Evolutionary conservation across 2,113 vertebrate species (phyloP).

Genomic region (Gorsachius goisagi): DNA sequence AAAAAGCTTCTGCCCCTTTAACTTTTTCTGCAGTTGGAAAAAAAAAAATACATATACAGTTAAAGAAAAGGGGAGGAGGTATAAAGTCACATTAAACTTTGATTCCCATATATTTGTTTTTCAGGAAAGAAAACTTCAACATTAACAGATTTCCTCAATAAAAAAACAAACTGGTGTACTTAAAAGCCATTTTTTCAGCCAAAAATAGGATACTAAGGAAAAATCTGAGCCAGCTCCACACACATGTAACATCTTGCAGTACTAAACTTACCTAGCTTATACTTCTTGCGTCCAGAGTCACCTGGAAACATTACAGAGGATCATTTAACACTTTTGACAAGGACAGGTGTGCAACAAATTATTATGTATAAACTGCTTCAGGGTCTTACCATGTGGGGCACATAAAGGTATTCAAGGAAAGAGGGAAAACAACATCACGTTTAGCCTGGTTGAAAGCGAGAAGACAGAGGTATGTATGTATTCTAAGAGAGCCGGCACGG

Average conservation of each 20-base stretch:
- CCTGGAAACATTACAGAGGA: conserved; percentile 29
- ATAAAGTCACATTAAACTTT: conserved; percentile 12
- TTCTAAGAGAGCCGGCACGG: neutral
- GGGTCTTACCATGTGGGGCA: conserved; percentile 26
- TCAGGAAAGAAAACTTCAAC: neutral
- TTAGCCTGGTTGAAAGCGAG: neutral
- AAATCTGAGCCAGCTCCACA: conserved; percentile 10
- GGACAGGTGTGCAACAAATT: conserved; percentile 44
- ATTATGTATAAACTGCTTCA: conserved; percentile 33
- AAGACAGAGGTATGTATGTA: neutral
- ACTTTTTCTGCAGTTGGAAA: neutral
- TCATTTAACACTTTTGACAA: conserved; percentile 45
- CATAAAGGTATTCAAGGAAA: conserved; percentile 8
- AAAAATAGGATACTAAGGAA: neutral
- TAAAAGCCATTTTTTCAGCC: neutral
- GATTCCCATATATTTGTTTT: neutral
- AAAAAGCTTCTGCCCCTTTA: conserved; percentile 24
- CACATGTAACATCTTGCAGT: neutral
- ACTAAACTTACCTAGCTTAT: neutral
- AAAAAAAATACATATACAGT: neutral
- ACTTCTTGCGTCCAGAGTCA: neutral
- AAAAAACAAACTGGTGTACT: neutral
- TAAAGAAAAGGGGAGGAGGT: neutral
- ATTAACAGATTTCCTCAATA: neutral
- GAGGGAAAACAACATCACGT: neutral